Evolutionary conservation across 2,888 invertebrate species (phyloP), one percentile per base, ranked within the genome.

Genomic region (Periphyllus acericola): DNA sequence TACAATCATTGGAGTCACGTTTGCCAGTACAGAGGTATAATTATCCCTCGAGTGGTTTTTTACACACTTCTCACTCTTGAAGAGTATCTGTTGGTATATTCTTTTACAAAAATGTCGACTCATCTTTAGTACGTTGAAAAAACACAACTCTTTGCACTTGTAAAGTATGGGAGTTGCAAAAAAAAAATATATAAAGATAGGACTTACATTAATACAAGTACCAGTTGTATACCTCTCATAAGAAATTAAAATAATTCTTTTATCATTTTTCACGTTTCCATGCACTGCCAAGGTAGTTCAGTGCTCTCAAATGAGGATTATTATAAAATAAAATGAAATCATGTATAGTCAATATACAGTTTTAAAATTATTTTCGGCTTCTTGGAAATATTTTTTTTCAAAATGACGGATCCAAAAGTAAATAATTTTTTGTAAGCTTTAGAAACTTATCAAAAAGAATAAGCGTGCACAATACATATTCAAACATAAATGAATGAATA

Each of bases 211-310:
- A 83, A 75, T 60, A 83, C 83, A 75, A 83, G 74, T 83, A 75
- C 60, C 60, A 75, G 83, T 83, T 75, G 36, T 83, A 83, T 75
- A 8, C 83, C 29, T 75, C 74, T 74, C 29, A 29, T 75, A 75
- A 83, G 74, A 83, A 83, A 83, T 75, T 83, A 83, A 83, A 83
- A 75, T 60, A 83, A 60, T 74, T 75, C 36, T 60, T 83, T 83
- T 74, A 83, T 75, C n/a, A 83, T 83, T 74, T 83, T 83, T 74
- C 36, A 29, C 74, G 36, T 55, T 83, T 74, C 29, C 60, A 32
- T 46, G 40, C 46, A 32, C 66, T 9, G 29, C 68, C 1, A 29
- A 11, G 29, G 68, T 29, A 68, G 68, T 60, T 60, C 68, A 11
- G 11, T 6, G 11, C 11, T 68, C n/a, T 68, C 1, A 25, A 29